Evolutionary conservation across 1,140 invertebrate species (phyloP).

Genomic region (Drosophila serrata): DNA sequence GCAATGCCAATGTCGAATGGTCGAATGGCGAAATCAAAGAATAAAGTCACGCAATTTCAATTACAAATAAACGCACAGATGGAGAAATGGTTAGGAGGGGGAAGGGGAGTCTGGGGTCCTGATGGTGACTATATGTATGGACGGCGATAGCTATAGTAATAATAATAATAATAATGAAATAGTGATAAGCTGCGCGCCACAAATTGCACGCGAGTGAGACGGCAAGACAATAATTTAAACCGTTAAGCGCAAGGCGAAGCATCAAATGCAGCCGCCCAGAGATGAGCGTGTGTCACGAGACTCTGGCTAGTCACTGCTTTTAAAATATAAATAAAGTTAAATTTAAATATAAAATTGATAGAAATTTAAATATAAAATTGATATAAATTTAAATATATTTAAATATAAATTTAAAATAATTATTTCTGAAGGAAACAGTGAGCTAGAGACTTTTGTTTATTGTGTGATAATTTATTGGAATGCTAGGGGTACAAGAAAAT

Average conservation of each 20-base stretch:
- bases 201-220: constrained; percentile 77
- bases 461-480: no score
- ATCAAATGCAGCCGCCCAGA: constrained; percentile 51
- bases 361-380: background rate
- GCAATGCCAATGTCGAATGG: constrained; percentile 37
- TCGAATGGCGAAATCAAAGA: constrained; percentile 71
- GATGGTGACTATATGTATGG: constrained; percentile 19
- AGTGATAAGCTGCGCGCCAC: constrained; percentile 79
- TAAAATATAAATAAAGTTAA: background rate
- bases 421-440: background rate
- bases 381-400: background rate
- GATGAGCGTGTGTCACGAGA: constrained; percentile 28
- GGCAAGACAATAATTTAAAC: constrained; percentile 73
- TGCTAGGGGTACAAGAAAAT: background rate
- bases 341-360: background rate
- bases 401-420: background rate
- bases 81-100: constrained; percentile 37
- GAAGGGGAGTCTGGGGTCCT: background rate
- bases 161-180: constrained; percentile 80
- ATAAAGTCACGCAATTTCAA: constrained; percentile 84
- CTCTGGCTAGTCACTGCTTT: no score
- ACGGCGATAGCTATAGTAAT: constrained; percentile 53
- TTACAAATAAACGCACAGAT: constrained; percentile 69
- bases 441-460: background rate
- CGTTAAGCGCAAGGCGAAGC: constrained; percentile 65